Evolutionary conservation across 1,140 invertebrate genomes (phyloP), one percentile per base, ranked within the genome.

Genomic region (Drosophila sechellia): DNA sequence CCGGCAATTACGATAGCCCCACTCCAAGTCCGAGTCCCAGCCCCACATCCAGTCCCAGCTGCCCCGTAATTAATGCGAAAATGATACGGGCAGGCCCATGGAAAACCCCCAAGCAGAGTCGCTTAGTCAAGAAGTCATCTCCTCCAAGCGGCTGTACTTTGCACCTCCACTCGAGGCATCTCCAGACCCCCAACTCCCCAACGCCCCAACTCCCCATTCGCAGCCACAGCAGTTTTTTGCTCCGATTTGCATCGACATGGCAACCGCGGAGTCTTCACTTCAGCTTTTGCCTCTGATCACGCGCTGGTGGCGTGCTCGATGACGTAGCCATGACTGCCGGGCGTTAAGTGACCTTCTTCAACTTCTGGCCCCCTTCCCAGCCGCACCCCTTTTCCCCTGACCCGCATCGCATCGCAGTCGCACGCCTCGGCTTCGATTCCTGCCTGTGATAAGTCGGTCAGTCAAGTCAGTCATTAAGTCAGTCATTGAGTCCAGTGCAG

Each of bases 61-160:
- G 58, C 71, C 72, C 72, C 40, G 59, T 75, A 75, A 75, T 75
- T 75, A 75, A 75, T 75, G 58, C 71, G n/a, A 48, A 77, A 68
- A 77, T 66, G 75, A 79, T 69, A 79, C 45, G 61, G 54, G 17
- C 20, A 61, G 57, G 54, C 61, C 61, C 71, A 85, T 85, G 81
- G 81, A 85, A 85, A 85, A 85, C 81, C 81, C 81, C 81, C 81
- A 85, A 61, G 74, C 61, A 60, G 56, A 61, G 55, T 64, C 27
- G 48, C 31, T 50, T 31, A 15, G 46, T 27, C 46, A 13, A 12
- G 20, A 49, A 15, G 46, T 6, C 71, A 59, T 45, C 15, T 11
- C 42, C 1, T 1, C 10, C 42, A 17, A 4, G 58, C 48, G 40
- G 25, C 42, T 85, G 81, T 80, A 85, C 81, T 85, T 85, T 85